Base-by-base conservation (phyloP, 2,797 vertebrate species). In the Hirundo rustica region DNA sequence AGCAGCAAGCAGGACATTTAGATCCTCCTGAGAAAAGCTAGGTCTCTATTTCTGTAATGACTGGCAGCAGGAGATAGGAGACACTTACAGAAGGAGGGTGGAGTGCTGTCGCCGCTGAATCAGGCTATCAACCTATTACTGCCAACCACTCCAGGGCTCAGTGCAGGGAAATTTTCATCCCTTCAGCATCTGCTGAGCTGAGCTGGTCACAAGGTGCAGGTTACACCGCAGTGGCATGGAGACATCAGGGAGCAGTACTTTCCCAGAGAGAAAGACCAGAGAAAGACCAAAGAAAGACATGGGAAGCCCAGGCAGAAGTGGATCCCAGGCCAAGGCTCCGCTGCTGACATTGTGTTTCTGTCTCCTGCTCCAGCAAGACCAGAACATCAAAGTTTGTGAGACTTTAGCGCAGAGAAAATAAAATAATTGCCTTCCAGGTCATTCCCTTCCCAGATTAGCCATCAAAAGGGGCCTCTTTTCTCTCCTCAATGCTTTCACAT, bases 1-100 rank as follows among this genome's bases (percentile, higher is more conserved):
- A 88, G 85, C 11, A 81, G 47, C 77, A 96, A 50, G 22, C 44
- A 94, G 89, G 85, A 94, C 92, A 94, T 92, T 95, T 77, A 79
- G 88, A 92, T 86, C 83, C 71, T 96, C 68, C 77, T 57, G 80
- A 92, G 85, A 58, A 94, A 93, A 91, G 54, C 90, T 88, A 66
- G 3, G 20, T 64, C 83, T 87, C 57, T 87, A 71, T 92, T 95
- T 94, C 83, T 86, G 57, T 50, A 47, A 48, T 86, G 83, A 89
- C 80, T 84, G 94, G 77, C 89, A 96, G 80, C 67, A 74, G 89
- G 70, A 95, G 89, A 88, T 44, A 79, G 1, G 25, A 95, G 74
- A 57, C 83, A 92, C 86, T 95, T 95, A 44, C 67, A 93, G 81
- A 73, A 88, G 83, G 61, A 90, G 87, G 68, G 66, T 65, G 77